Conservation (phyloP, 2,888 invertebrate species). For the Noctuana brunneofusca region DNA sequence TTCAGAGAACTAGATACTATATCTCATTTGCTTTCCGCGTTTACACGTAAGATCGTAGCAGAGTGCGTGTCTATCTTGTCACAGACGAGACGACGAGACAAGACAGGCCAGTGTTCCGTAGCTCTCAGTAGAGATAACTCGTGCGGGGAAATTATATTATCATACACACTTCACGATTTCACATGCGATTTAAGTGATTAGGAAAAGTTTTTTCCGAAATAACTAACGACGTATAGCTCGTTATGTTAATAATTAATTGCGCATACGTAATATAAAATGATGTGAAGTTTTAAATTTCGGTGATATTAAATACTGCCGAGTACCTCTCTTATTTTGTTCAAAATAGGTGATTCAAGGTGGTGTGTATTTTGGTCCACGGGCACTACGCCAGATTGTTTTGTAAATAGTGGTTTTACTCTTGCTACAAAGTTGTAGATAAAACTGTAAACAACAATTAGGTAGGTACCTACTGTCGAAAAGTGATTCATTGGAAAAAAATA, state of each 20-base stretch:
- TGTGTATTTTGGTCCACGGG: constrained; percentile 72
- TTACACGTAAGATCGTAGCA: constrained; percentile 9
- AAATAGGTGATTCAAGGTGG: constrained; percentile 57
- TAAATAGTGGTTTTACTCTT: constrained; percentile 49
- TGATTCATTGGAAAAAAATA: constrained; percentile 29
- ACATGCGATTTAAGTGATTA: neutral
- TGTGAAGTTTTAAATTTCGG: neutral
- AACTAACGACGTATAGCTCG: neutral
- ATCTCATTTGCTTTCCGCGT: constrained; percentile 9
- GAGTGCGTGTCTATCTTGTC: constrained; percentile 15
- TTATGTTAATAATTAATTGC: neutral
- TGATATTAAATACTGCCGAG: no score
- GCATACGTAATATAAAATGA: neutral
- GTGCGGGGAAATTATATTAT: constrained; percentile 20
- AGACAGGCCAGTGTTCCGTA: constrained; percentile 21
- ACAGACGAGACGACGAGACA: constrained; percentile 1
- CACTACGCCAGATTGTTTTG: constrained; percentile 59
- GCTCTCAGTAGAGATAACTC: constrained; percentile 30
- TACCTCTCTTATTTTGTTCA: constrained; percentile 18
- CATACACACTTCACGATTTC: constrained; percentile 6
- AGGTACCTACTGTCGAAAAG: constrained; percentile 30
- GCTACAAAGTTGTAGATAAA: constrained; percentile 38
- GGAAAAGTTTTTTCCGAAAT: neutral
- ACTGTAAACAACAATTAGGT: constrained; percentile 50
- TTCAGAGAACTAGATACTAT: constrained; percentile 3